A percentile compares a stretch with the other conserved stretches of the same genome.
Conservation (phyloP, 1,140 invertebrate species). For the Cyphomyrmex costatus region DNA sequence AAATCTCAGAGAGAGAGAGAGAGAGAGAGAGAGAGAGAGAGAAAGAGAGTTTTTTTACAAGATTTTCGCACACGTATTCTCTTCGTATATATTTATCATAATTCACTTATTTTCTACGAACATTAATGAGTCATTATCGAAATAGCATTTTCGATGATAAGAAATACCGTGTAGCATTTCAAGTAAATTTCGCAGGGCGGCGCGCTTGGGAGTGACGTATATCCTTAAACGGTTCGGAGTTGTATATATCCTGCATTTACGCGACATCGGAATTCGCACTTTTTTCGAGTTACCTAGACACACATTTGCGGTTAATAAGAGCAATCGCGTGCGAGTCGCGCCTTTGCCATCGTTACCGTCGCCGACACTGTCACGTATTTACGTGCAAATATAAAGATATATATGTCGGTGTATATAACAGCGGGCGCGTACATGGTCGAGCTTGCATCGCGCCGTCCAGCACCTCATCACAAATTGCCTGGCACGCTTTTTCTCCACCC, state of each 20-base stretch:
- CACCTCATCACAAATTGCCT: constrained; percentile 81
- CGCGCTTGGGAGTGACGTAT: constrained; percentile 12
- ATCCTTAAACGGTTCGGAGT: constrained; percentile 60
- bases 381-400: constrained; percentile 69
- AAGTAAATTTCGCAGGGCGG: constrained; percentile 60
- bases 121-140: not conserved
- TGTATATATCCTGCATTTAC: constrained; percentile 78
- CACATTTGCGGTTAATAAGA: constrained; percentile 82
- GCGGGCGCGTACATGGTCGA: constrained; percentile 50
- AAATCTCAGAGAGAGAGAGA: no score
- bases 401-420: constrained; percentile 48
- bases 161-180: constrained; percentile 53
- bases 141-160: constrained; percentile 29
- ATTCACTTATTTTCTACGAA: not conserved
- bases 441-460: constrained; percentile 69
- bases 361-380: constrained; percentile 51
- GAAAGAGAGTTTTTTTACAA: no score
- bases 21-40: no score
- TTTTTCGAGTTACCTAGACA: constrained; percentile 83
- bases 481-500: constrained; percentile 73
- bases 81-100: not conserved
- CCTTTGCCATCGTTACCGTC: constrained; percentile 61
- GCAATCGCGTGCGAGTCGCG: constrained; percentile 65
- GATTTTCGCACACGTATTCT: no score
- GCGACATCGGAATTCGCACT: constrained; percentile 83